Base-by-base conservation (phyloP, 2,888 invertebrate genomes). In the Odontomyia ornata region DNA sequence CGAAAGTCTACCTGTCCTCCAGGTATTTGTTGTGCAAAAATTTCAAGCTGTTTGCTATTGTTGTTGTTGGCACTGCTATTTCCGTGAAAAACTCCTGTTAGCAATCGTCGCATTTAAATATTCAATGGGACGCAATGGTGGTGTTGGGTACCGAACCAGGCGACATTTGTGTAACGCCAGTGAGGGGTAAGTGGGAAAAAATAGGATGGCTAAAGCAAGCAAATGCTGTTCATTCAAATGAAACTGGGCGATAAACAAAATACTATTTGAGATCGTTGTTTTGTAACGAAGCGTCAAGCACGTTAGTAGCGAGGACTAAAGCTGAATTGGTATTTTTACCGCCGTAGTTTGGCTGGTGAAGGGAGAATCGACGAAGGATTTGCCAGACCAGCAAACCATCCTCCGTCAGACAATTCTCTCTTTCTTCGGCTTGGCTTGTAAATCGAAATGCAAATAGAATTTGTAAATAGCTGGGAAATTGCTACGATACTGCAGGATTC, bases 361-460 rank as follows among this genome's bases (percentile, higher is more conserved):
- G 56, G 28, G 30, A 72, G 56, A 36, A 28, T 72, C 46, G 36
- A 15, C 52, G 47, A 71, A 43, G 5, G 21, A 27, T 28, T 7
- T 13, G 30, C n/a, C 15, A 27, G 27, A 5, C 65, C 7, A 21
- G n/a, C 13, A 28, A 18, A 23, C 30, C 60, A 11, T 65, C 9
- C 18, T 65, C 4, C n/a, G 23, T 43, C 47, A 43, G 46, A n/a
- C 27, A 7, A 52, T 27, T 72, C n/a, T 72, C 64, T 75, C 46
- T 46, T 56, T 64, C 64, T 62, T 13, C 25, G 25, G 62, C 23
- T 75, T 75, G 57, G 69, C 56, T 52, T 65, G 72, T 76, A 78
- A 78, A 78, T 78, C 78, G 76, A 76, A 78, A 78, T 78, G 78
- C 78, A 78, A 78, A 78, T 78, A 76, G 78, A 78, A 78, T 78